Evolutionary conservation across 2,797 vertebrate genomes (phyloP).

Genomic region (Melanotaenia boesemani): DNA sequence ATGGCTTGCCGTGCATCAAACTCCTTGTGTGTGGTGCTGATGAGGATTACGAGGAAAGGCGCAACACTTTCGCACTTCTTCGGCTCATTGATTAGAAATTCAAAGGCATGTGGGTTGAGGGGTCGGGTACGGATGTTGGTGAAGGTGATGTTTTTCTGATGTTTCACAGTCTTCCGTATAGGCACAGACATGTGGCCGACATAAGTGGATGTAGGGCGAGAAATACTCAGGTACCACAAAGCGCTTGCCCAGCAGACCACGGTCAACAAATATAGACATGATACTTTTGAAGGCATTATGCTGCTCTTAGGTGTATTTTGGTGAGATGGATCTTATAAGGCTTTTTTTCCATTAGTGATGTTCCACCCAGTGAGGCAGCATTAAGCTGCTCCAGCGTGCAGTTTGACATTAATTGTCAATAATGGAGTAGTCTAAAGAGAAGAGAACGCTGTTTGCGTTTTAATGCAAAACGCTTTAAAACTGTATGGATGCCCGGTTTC

Average conservation of each 20-base stretch:
- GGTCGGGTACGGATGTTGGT: slow-evolving; percentile 95
- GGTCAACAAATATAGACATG: slow-evolving; percentile 95
- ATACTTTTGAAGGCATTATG: slow-evolving; percentile 98
- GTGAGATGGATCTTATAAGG: slow-evolving; percentile 77
- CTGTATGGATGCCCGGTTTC: slow-evolving; percentile 44
- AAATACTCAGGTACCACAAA: slow-evolving; percentile 96
- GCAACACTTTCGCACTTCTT: slow-evolving; percentile 90
- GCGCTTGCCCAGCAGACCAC: slow-evolving; percentile 98
- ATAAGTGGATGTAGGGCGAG: slow-evolving; percentile 92
- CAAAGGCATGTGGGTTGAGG: slow-evolving; percentile 94
- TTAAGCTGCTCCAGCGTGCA: slow-evolving; percentile 82
- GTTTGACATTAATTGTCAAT: slow-evolving; percentile 82
- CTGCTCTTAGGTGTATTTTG: slow-evolving; percentile 83
- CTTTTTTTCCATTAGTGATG: slow-evolving; percentile 79
- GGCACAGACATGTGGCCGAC: slow-evolving; percentile 88
- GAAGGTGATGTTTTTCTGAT: slow-evolving; percentile 89
- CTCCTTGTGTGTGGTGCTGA: slow-evolving; percentile 98
- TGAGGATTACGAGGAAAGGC: slow-evolving; percentile 95
- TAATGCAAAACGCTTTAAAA: slow-evolving; percentile 60
- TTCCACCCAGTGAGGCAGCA: slow-evolving; percentile 83
- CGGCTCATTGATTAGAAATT: slow-evolving; percentile 95
- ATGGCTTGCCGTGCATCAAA: slow-evolving; percentile 97
- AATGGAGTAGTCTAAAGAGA: slow-evolving; percentile 77
- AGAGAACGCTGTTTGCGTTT: slow-evolving; percentile 61
- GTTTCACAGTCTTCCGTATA: slow-evolving; percentile 84